A percentile compares a stretch with the other conserved stretches of the same genome.
phyloP scores from a whole-genome alignment of 2,113 vertebrate genomes.

The Nyctereutes procyonoides region DNA sequence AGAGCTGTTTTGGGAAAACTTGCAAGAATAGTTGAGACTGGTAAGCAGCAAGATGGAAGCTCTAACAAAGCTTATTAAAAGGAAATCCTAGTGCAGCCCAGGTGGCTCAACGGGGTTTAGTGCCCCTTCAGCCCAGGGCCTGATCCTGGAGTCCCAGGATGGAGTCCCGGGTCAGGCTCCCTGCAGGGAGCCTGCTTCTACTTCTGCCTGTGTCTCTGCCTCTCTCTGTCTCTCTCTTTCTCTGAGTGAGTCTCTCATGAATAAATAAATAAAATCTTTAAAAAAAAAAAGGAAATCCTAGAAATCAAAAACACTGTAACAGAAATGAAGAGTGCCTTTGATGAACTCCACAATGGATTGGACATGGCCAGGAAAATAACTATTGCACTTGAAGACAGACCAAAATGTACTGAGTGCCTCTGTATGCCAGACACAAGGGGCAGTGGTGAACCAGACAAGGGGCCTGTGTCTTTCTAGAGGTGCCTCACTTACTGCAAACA shows the following conservation, averaged over 20 bases:
- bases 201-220: no score
- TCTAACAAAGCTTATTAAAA: not conserved
- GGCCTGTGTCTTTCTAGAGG: not conserved
- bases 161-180: no score
- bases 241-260: no score
- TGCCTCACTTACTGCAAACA: not conserved
- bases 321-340: not conserved
- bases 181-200: no score
- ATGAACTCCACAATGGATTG: not conserved
- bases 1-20: not conserved
- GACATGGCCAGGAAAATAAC: not conserved
- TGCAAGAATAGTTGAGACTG: not conserved
- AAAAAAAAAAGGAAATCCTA: not conserved
- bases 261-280: no score
- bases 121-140: no score
- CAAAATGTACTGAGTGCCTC: not conserved
- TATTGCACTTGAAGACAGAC: not conserved
- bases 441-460: not conserved
- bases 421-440: not conserved
- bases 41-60: not conserved
- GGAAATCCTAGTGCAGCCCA: not conserved
- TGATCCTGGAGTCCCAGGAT: no score
- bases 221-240: no score
- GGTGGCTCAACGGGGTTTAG: no score
- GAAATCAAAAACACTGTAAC: not conserved